Evolutionary conservation across 35 echinoderm and acorn worm genomes (phyloP).

Genomic region (Chiridota heheva): DNA sequence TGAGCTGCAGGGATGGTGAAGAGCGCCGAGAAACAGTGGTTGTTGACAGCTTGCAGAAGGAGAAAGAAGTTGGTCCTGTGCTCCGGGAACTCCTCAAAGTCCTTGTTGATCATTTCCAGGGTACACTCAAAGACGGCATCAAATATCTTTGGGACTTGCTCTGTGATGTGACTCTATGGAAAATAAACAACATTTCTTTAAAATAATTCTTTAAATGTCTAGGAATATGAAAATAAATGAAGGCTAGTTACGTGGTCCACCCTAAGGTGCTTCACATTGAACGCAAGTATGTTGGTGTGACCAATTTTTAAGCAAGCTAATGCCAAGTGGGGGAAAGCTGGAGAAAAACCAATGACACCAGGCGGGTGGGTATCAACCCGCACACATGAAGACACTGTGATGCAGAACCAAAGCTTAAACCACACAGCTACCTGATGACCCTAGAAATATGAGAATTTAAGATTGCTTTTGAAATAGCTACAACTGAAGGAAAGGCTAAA

Average conservation of each 20-base stretch:
- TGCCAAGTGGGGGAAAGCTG: too few relatives aligned
- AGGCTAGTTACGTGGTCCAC: not conserved
- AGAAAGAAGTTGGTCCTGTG: slow-evolving; percentile 99
- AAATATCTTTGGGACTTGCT: slow-evolving; percentile 86
- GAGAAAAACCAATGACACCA: too few relatives aligned
- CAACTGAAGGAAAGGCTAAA: too few relatives aligned
- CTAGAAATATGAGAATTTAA: too few relatives aligned
- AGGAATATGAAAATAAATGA: not conserved
- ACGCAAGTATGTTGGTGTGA: too few relatives aligned
- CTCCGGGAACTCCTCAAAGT: slow-evolving; percentile 97
- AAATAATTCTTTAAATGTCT: not conserved
- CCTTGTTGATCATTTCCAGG: slow-evolving; percentile 99
- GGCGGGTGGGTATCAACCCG: too few relatives aligned
- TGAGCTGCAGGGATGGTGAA: slow-evolving; percentile 84
- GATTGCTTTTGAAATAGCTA: too few relatives aligned
- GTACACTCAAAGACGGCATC: slow-evolving; percentile 93
- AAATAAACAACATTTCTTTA: not conserved
- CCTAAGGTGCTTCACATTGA: too few relatives aligned
- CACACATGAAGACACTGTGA: too few relatives aligned
- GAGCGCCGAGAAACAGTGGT: slow-evolving; percentile 88
- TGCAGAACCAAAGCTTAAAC: too few relatives aligned
- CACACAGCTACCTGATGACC: too few relatives aligned
- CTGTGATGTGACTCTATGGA: slow-evolving; percentile 73
- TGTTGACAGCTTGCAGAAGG: slow-evolving; percentile 94
- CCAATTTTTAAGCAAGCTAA: too few relatives aligned